Base-by-base conservation (phyloP, 2,888 invertebrate species). In the Drosophila melanosoma region DNA sequence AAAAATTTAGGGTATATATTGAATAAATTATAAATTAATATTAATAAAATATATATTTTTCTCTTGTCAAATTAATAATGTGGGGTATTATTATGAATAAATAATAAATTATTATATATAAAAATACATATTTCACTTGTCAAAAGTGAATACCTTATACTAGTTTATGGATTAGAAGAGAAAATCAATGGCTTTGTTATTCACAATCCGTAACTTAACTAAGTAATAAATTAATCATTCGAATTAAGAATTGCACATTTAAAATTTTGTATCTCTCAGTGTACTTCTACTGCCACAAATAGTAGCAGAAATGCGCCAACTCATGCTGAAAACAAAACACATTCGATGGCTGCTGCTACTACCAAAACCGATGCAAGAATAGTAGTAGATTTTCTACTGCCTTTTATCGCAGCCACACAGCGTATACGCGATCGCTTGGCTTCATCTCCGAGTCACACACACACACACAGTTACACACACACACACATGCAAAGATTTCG, bases 341-440 rank as follows among this genome's bases (percentile, higher is more conserved):
- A 68, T 60, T 67, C 35, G 40, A 26, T 7, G 33, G 42, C 42
- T 53, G 40, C 58, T 23, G 51, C 72, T 42, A 48, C 48, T 45
- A 26, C 15, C 1, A 36, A 4, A n/a, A 26, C 23, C 40, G 4
- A 15, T 45, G 45, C 45, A 8, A 15, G 15, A 62, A 54, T 78
- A 64, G 83, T 72, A 81, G 71, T 70, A 82, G 74, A 76, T 82
- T 72, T 69, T 66, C 79, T 73, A 53, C 81, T 77, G 56, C 81
- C 58, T 78, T 77, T 86, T 77, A 8, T 15, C 20, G 52, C 49
- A 65, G 56, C 36, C 51, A 68, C 45, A 15, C n/a, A 56, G 54
- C 68, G 70, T 62, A 40, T 17, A 20, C 49, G 69, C 40, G 69
- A 60, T 71, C 81, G 78, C 58, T 71, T 69, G 71, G 68, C 77